Conservation (phyloP, 2,113 vertebrate species). For the Pontoporia blainvillei region DNA sequence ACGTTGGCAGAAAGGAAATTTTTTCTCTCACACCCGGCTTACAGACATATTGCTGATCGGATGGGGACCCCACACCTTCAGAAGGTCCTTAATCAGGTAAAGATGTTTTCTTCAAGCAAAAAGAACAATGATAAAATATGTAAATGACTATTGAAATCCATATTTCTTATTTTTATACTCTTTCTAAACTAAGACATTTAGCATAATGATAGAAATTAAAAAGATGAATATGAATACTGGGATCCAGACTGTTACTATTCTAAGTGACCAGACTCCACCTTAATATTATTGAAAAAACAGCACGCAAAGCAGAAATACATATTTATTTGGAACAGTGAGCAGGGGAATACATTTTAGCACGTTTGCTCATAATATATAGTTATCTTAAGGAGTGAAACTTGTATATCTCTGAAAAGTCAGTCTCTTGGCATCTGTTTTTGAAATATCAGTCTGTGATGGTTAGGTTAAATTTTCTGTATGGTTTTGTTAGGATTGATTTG, state of each 20-base stretch:
- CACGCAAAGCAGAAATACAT: background rate
- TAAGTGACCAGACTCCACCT: background rate
- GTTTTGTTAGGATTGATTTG: background rate
- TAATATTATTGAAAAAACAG: background rate
- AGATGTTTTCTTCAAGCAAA: background rate
- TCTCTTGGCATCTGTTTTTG: background rate
- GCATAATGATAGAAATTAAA: background rate
- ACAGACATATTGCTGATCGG: constrained; percentile 85
- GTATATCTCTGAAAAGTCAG: background rate
- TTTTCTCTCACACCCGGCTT: constrained; percentile 79
- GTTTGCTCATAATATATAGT: background rate
- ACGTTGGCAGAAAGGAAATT: constrained; percentile 86
- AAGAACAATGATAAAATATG: background rate
- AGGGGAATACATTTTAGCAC: background rate
- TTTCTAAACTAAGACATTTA: background rate
- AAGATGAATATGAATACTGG: background rate
- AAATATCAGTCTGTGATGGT: background rate
- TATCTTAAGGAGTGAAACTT: background rate
- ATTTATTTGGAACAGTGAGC: background rate
- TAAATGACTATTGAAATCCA: background rate
- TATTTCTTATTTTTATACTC: background rate
- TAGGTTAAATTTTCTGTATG: background rate
- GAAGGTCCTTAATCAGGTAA: constrained; percentile 85
- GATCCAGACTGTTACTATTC: background rate
- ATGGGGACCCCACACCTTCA: constrained; percentile 89